Conservation (phyloP, 2,797 vertebrate species). For the Mastacembelus armatus region DNA sequence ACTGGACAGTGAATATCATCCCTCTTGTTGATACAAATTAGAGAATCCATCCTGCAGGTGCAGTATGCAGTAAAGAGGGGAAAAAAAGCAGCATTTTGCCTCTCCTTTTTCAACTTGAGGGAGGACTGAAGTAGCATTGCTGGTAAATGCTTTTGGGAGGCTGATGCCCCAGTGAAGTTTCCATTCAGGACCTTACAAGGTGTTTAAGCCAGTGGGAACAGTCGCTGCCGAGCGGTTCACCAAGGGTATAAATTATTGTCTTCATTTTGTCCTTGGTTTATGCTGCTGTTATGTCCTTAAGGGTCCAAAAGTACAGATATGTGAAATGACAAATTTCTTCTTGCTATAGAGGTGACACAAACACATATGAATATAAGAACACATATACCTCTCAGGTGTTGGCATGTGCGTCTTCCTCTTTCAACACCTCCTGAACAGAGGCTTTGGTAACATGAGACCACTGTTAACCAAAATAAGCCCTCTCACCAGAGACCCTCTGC, state of each 20-base stretch:
- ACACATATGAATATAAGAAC: constrained; percentile 32
- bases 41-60: constrained; percentile 10
- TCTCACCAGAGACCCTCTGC: constrained; percentile 50
- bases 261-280: constrained; percentile 48
- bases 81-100: constrained; percentile 2
- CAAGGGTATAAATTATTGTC: constrained; percentile 19
- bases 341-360: constrained; percentile 17
- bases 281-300: constrained; percentile 42
- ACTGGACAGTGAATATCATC: constrained; percentile 27
- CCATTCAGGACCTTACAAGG: constrained; percentile 1
- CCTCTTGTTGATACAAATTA: constrained; percentile 27
- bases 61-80: constrained; percentile 9
- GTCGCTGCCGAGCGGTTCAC: constrained; percentile 12
- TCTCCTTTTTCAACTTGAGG: constrained; percentile 5
- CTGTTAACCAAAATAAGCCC: constrained; percentile 76
- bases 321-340: constrained; percentile 42
- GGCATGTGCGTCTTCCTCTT: constrained; percentile 73
- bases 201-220: constrained; percentile 11
- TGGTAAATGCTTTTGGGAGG: constrained; percentile 17
- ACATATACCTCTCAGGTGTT: constrained; percentile 64
- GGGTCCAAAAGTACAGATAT: constrained; percentile 40
- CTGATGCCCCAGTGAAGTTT: constrained; percentile 10
- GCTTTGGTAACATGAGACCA: constrained; percentile 49
- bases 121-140: constrained; percentile 14
- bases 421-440: constrained; percentile 66